These are phyloP conservation scores for Muschampia plurimacula DNA, from an alignment of 2,888 invertebrate genomes.

Conservation along the genomic window DNA sequence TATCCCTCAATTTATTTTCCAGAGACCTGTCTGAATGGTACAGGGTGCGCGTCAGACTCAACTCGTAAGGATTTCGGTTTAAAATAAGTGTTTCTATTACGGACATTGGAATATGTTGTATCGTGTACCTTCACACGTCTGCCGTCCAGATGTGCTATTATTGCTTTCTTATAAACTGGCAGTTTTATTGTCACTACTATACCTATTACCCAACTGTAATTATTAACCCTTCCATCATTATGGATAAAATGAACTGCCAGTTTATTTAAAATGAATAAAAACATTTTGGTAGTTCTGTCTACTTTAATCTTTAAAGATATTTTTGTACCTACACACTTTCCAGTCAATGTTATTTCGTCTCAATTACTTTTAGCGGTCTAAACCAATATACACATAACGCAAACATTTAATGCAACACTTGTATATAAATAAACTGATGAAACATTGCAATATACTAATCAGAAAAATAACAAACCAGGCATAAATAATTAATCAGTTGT, in stretches of 20 bases:
- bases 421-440: constrained; percentile 35
- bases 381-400: constrained; percentile 35
- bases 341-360: constrained; percentile 35
- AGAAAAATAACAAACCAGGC: constrained; percentile 29
- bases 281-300: constrained; percentile 65
- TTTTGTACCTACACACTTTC: constrained; percentile 30
- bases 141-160: constrained; percentile 81
- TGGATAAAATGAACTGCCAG: constrained; percentile 67
- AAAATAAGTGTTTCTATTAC: constrained; percentile 81
- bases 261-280: constrained; percentile 65
- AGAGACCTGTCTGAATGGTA: constrained; percentile 92
- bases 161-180: constrained; percentile 80
- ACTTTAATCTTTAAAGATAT: constrained; percentile 59
- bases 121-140: constrained; percentile 82
- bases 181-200: constrained; percentile 60
- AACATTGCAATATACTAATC: constrained; percentile 27
- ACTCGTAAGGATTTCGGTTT: constrained; percentile 90
- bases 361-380: constrained; percentile 27
- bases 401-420: constrained; percentile 31
- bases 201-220: constrained; percentile 25
- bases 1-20: constrained; percentile 83
- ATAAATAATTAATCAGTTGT: constrained; percentile 36
- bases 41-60: constrained; percentile 94
- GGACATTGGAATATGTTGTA: constrained; percentile 79
- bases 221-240: constrained; percentile 1